These are phyloP conservation scores for Macquaria ambigua DNA, from an alignment of 2,113 vertebrate genomes.

Conservation along the genomic window DNA sequence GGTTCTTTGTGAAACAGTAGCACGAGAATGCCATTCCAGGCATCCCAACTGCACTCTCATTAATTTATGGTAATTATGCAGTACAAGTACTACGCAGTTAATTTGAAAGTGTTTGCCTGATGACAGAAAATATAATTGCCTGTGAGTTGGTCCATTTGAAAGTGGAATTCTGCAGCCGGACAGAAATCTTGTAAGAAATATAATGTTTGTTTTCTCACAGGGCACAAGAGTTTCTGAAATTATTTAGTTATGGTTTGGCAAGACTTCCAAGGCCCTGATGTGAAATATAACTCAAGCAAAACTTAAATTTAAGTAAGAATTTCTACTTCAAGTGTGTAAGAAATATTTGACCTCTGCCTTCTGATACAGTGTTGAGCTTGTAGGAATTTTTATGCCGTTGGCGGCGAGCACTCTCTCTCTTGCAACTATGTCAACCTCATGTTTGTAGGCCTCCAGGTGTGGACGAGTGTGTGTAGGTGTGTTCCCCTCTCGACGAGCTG, in stretches of 20 bases:
- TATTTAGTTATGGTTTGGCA: not conserved
- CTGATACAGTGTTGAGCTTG: not conserved
- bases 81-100: not conserved
- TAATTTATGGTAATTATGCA: slow-evolving; percentile 2
- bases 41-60: not conserved
- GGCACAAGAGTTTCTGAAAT: not conserved
- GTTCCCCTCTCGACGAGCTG: not conserved
- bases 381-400: not conserved
- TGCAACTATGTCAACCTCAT: not conserved
- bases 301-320: not conserved
- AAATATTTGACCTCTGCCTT: not conserved
- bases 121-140: not conserved
- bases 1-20: not conserved
- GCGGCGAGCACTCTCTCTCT: not conserved
- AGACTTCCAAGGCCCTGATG: not conserved
- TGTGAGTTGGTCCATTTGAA: not conserved
- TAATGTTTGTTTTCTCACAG: not conserved
- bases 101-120: not conserved
- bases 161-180: not conserved
- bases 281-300: not conserved
- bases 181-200: not conserved
- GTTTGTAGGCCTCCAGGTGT: not conserved
- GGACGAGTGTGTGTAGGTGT: not conserved
- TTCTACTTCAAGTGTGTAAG: not conserved
- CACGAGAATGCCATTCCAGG: not conserved